These are phyloP conservation scores for Rhingia campestris DNA, from an alignment of 2,888 invertebrate genomes.

Conservation along the genomic window DNA sequence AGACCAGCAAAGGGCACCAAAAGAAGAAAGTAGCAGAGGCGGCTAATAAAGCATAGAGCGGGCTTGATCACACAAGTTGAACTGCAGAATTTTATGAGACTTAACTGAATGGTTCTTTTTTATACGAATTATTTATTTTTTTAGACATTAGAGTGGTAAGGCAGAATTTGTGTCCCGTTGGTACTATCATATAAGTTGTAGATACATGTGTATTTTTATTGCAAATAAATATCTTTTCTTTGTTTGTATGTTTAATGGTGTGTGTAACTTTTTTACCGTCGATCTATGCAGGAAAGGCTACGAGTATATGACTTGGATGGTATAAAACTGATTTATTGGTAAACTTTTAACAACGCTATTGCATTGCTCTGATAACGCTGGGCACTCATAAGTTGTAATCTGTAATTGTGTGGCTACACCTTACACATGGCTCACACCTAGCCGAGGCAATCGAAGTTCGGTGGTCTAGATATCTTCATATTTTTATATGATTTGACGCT, in stretches of 20 bases:
- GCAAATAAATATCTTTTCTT: constrained; percentile 13
- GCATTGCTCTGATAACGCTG: too few species aligned
- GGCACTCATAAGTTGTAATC: too few species aligned
- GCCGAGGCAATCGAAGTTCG: too few species aligned
- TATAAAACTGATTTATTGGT: too few species aligned
- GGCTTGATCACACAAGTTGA: constrained; percentile 15
- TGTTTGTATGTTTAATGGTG: background rate
- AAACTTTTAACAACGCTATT: too few species aligned
- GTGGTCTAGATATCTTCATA: too few species aligned
- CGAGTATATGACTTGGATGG: too few species aligned
- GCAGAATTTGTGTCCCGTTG: constrained; percentile 3
- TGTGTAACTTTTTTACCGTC: background rate
- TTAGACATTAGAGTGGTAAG: constrained; percentile 10
- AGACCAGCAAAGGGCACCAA: constrained; percentile 6
- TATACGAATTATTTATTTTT: constrained; percentile 55
- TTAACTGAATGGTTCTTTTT: constrained; percentile 44
- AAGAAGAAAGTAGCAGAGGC: constrained; percentile 9
- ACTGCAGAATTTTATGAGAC: constrained; percentile 45
- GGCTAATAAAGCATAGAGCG: constrained; percentile 27
- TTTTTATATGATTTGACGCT: too few species aligned
- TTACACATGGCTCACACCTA: too few species aligned
- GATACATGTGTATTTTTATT: constrained; percentile 21
- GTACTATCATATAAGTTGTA: constrained; percentile 32
- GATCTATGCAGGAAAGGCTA: background rate
- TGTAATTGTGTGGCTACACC: too few species aligned